Evolutionary conservation across 2,888 invertebrate species (phyloP).

Genomic region (Chromoteleia sp.): DNA sequence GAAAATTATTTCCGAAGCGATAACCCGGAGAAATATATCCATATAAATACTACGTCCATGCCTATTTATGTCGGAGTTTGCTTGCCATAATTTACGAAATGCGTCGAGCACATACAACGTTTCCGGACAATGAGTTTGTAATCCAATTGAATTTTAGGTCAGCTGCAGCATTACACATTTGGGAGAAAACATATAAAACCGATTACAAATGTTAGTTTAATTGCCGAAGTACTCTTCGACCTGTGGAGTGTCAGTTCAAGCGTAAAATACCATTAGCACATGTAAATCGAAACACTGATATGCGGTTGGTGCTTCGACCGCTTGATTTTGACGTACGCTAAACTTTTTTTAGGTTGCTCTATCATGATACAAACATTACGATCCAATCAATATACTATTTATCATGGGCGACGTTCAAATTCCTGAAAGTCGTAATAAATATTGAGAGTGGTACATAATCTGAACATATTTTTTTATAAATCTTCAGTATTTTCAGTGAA

Average conservation of each 20-base stretch:
- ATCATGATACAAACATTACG: not conserved
- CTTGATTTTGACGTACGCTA: constrained; percentile 15
- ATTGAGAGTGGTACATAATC: too few relatives aligned
- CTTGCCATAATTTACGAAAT: constrained; percentile 69
- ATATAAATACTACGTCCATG: constrained; percentile 50
- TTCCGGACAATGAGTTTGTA: constrained; percentile 74
- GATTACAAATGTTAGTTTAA: constrained; percentile 77
- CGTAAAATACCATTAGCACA: constrained; percentile 43
- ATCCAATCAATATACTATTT: not conserved
- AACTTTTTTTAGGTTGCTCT: constrained; percentile 12
- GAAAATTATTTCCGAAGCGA: constrained; percentile 63
- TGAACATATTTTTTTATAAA: too few relatives aligned
- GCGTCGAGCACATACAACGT: constrained; percentile 59
- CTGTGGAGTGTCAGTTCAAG: constrained; percentile 38
- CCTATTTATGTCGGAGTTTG: constrained; percentile 57
- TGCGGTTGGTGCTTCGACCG: constrained; percentile 2
- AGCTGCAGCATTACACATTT: constrained; percentile 44
- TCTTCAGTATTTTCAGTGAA: too few relatives aligned
- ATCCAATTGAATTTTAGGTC: constrained; percentile 74
- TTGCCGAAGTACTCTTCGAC: constrained; percentile 72
- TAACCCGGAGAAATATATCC: constrained; percentile 61
- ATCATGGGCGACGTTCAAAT: too few relatives aligned
- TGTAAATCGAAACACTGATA: constrained; percentile 38
- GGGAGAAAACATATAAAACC: constrained; percentile 69
- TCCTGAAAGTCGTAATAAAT: too few relatives aligned